phyloP scores from a whole-genome alignment of 2,888 invertebrate genomes.

The Phorcus lineatus region DNA sequence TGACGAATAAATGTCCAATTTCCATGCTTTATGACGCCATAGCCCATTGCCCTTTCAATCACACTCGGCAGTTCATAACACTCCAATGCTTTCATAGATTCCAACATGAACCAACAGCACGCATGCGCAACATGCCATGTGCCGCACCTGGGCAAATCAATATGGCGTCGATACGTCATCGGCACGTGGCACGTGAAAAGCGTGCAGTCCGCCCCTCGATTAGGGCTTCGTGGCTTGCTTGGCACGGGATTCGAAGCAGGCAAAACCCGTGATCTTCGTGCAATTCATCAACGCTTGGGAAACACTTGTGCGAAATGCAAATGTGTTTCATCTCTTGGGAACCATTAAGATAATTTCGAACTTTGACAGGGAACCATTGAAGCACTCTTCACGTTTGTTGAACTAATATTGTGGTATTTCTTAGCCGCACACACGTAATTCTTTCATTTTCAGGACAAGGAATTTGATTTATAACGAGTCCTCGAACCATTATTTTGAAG shows the following conservation, averaged over 20 bases:
- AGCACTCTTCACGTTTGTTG: background rate
- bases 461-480: too few species aligned
- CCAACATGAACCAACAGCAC: background rate
- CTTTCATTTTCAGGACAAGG: too few species aligned
- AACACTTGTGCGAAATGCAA: conserved; percentile 16
- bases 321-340: conserved; percentile 18
- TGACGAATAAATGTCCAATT: conserved; percentile 1
- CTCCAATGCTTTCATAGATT: conserved; percentile 16
- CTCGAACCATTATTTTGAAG: too few species aligned
- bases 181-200: conserved; percentile 27
- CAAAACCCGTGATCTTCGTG: conserved; percentile 5
- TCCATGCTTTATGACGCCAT: conserved; percentile 15
- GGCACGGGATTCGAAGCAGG: conserved; percentile 12
- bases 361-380: background rate
- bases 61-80: background rate
- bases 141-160: conserved; percentile 31
- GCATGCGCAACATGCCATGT: conserved; percentile 16
- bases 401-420: conserved; percentile 3
- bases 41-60: background rate
- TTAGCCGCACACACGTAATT: too few species aligned
- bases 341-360: conserved; percentile 8
- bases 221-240: background rate
- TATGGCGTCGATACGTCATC: conserved; percentile 30
- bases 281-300: conserved; percentile 14
- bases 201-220: conserved; percentile 23